Evolutionary conservation across 2,113 vertebrate genomes (phyloP), one percentile per base, ranked within the genome.

Genomic region (Triplophysa siluroides): DNA sequence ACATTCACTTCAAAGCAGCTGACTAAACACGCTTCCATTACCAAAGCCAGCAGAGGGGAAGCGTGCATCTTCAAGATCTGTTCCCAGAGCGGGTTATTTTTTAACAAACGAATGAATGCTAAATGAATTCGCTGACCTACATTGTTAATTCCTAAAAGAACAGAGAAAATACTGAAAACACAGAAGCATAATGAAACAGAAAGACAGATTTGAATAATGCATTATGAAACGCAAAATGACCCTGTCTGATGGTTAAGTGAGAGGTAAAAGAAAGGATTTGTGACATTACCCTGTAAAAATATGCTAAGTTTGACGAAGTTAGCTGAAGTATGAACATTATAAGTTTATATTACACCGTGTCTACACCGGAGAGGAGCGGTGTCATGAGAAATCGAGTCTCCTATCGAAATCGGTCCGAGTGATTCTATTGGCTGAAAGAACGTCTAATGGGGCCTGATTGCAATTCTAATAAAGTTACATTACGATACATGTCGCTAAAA

Each of bases 51-150:
- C 19, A 75, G 85, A 50, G 78, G 26, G 76, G 69, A 66, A 52
- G 1, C n/a, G 78, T 78, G 72, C 1, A 76, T 26, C 65, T 75
- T 62, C 47, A 47, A 83, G 79, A 85, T 79, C 62, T 87, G 75
- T 86, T 78, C 76, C 80, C 63, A 60, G 4, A 56, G 68, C 1
- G 21, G 26, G n/a, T 75, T 52, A 67, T 52, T 79, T 41, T 79
- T 76, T 64, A 65, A 77, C 43, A 78, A 82, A 71, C 26, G 72
- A 81, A 85, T 70, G 16, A 73, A 88, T 83, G 69, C 83, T 67
- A 81, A 84, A 85, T 71, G 66, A 86, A 87, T 82, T 76, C 72
- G 70, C 7, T 76, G 60, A 70, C 50, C 83, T 76, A 76, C 45
- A 81, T 83, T 84, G 76, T 73, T 79, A 81, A 83, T 73, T 84